Evolutionary conservation across 2,888 invertebrate species (phyloP).

Genomic region (Papilio elwesi): DNA sequence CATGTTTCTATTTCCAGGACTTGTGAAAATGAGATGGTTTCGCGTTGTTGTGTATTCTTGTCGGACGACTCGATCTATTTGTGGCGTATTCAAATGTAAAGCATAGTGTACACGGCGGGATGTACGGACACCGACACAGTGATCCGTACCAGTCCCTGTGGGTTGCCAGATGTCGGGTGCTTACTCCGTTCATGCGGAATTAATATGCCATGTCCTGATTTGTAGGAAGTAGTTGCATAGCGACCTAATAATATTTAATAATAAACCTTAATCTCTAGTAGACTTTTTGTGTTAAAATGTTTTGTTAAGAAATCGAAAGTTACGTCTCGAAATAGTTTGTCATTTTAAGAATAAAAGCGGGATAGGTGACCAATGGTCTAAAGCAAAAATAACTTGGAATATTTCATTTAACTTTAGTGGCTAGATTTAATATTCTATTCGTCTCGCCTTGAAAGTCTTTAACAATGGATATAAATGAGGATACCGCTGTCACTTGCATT

Average conservation of each 20-base stretch:
- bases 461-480: too few relatives aligned
- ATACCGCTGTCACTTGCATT: too few relatives aligned
- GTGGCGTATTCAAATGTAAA: conserved; percentile 49
- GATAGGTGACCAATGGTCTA: background rate
- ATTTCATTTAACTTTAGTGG: too few relatives aligned
- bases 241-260: background rate
- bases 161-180: conserved; percentile 30
- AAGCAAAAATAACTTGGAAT: background rate
- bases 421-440: too few relatives aligned
- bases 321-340: background rate
- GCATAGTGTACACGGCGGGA: conserved; percentile 14
- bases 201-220: conserved; percentile 12
- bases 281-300: background rate
- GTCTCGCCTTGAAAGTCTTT: too few relatives aligned
- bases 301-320: background rate
- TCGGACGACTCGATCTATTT: conserved; percentile 45
- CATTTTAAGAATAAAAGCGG: background rate
- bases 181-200: conserved; percentile 26
- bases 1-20: conserved; percentile 42
- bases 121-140: background rate
- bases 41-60: conserved; percentile 52
- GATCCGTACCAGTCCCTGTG: background rate
- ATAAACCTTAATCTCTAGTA: background rate
- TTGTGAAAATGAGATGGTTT: conserved; percentile 52
- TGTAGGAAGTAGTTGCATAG: background rate